Evolutionary conservation across 2,797 vertebrate species (phyloP).

Genomic region (Taeniopygia guttata): DNA sequence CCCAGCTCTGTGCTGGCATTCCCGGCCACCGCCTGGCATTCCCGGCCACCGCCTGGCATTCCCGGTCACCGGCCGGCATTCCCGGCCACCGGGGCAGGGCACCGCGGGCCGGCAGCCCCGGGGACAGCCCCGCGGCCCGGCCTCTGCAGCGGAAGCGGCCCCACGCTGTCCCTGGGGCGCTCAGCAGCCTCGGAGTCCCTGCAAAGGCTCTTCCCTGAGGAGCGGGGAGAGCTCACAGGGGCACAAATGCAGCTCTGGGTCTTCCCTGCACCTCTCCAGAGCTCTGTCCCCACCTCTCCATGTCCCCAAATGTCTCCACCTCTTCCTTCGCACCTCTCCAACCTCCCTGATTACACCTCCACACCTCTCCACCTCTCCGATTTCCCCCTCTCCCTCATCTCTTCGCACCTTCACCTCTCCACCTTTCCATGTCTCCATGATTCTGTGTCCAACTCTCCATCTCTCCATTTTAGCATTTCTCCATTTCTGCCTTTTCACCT

Average conservation of each 20-base stretch:
- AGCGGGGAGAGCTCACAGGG: background rate
- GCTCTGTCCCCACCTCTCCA: background rate
- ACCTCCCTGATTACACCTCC: background rate
- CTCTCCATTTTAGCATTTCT: background rate
- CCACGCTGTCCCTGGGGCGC: accelerated
- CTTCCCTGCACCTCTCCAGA: accelerated
- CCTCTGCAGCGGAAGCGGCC: background rate
- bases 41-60: too few species aligned
- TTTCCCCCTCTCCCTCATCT: accelerated
- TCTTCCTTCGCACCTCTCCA: background rate
- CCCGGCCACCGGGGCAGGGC: background rate
- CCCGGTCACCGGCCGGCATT: too few species aligned
- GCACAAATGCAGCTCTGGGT: background rate
- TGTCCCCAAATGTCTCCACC: accelerated
- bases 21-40: background rate
- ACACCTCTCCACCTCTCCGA: background rate
- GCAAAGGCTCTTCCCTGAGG: background rate
- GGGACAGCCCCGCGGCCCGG: background rate
- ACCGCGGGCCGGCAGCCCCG: background rate
- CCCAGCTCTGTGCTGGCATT: background rate
- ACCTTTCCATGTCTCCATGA: accelerated
- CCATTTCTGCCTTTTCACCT: background rate
- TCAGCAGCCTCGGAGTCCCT: background rate
- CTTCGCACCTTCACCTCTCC: too few species aligned
- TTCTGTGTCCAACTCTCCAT: background rate